phyloP scores from a whole-genome alignment of 2,888 invertebrate species.

The Chloromyia formosa region DNA sequence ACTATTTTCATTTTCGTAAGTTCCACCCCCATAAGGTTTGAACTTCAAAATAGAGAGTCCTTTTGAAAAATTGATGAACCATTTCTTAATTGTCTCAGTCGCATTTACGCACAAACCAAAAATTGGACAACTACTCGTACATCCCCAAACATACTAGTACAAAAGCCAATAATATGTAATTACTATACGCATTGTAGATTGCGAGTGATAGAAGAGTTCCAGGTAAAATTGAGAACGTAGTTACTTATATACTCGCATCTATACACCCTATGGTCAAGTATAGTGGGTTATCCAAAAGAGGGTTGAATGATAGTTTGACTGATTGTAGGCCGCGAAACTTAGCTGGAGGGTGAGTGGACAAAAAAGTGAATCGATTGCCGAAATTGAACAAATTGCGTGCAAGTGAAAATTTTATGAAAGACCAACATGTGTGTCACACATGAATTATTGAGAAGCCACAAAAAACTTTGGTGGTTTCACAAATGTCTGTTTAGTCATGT shows the following conservation, averaged over 20 bases:
- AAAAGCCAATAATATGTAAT: conserved; percentile 13
- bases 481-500: conserved; percentile 7
- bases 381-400: conserved; percentile 52
- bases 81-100: conserved; percentile 42
- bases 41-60: neutral
- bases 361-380: conserved; percentile 49
- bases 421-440: conserved; percentile 58
- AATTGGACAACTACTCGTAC: no score
- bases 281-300: neutral
- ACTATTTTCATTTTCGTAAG: no score
- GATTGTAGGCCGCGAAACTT: neutral
- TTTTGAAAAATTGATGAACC: conserved; percentile 41
- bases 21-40: no score
- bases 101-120: neutral
- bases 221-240: neutral
- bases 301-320: neutral
- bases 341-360: conserved; percentile 29
- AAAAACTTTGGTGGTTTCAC: conserved; percentile 44
- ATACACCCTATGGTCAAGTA: neutral
- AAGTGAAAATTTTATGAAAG: conserved; percentile 50
- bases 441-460: conserved; percentile 59
- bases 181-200: neutral
- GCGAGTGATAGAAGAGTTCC: neutral
- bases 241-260: no score
- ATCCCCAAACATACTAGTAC: no score